Conservation (phyloP, 2,113 vertebrate species). For the Notothenia rossii region DNA sequence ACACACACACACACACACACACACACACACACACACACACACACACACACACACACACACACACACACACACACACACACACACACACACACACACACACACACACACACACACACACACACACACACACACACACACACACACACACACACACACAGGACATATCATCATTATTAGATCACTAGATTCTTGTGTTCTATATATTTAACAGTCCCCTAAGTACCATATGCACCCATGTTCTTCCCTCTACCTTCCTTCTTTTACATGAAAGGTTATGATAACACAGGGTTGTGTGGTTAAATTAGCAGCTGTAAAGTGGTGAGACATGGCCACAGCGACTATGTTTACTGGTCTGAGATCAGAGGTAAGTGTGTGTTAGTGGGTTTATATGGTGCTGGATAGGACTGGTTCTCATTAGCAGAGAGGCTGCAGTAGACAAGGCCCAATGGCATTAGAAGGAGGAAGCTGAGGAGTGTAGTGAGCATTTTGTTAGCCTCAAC, state of each 20-base stretch:
- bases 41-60: too few species aligned
- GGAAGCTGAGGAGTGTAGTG: constrained; percentile 14
- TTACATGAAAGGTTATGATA: constrained; percentile 75
- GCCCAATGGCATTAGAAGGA: constrained; percentile 41
- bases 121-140: too few species aligned
- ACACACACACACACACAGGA: not conserved
- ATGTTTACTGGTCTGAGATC: constrained; percentile 81
- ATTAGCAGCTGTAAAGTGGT: constrained; percentile 69
- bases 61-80: too few species aligned
- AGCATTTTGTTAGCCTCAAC: constrained; percentile 23
- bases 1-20: too few species aligned
- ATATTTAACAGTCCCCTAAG: constrained; percentile 66
- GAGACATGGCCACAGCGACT: constrained; percentile 64
- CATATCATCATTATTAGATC: constrained; percentile 51
- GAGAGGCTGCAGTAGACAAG: constrained; percentile 43
- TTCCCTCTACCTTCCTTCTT: constrained; percentile 24
- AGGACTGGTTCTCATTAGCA: constrained; percentile 78
- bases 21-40: too few species aligned
- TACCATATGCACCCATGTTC: constrained; percentile 43
- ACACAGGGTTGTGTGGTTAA: constrained; percentile 59
- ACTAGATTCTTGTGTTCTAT: constrained; percentile 26
- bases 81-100: too few species aligned
- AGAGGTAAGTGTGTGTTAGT: constrained; percentile 73
- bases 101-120: too few species aligned
- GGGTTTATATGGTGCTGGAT: constrained; percentile 76